phyloP scores from a whole-genome alignment of 2,888 invertebrate species.

The Ramazzottius varieornatus region DNA sequence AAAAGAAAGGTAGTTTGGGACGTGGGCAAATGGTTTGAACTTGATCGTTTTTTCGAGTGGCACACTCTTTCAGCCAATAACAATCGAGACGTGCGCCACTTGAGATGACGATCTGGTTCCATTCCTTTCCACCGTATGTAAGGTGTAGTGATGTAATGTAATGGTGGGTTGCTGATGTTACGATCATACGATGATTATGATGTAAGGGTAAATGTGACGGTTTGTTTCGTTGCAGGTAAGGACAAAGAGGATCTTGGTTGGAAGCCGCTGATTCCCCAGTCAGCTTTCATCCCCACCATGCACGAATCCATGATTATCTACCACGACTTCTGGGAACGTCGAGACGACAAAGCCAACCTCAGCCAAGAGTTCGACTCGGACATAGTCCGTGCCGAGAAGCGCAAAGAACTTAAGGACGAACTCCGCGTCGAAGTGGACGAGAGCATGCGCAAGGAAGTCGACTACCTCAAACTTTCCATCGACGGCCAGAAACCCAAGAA shows the following conservation, averaged over 20 bases:
- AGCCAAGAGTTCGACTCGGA: conserved; percentile 22
- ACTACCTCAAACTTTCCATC: conserved; percentile 21
- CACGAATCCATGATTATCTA: conserved; percentile 2
- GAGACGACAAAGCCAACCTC: conserved; percentile 21
- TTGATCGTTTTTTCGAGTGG: no score
- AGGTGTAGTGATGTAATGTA: no score
- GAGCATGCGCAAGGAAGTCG: conserved; percentile 23
- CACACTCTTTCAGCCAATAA: no score
- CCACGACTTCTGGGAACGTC: conserved; percentile 18
- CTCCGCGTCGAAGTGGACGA: conserved; percentile 22
- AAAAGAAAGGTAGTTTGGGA: background rate
- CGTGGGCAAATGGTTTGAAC: no score
- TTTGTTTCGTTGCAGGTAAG: no score
- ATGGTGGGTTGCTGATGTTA: no score
- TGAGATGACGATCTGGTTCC: no score
- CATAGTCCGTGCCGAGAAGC: conserved; percentile 23
- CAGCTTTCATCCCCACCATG: background rate
- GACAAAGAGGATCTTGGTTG: conserved; percentile 6
- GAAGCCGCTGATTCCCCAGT: background rate
- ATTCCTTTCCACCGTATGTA: no score
- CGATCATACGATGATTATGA: no score
- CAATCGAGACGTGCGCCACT: no score
- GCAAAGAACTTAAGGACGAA: conserved; percentile 22
- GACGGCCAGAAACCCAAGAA: conserved; percentile 6
- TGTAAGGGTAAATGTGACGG: no score